Evolutionary conservation across 2,888 invertebrate genomes (phyloP).

Genomic region (Hypercompe scribonia): DNA sequence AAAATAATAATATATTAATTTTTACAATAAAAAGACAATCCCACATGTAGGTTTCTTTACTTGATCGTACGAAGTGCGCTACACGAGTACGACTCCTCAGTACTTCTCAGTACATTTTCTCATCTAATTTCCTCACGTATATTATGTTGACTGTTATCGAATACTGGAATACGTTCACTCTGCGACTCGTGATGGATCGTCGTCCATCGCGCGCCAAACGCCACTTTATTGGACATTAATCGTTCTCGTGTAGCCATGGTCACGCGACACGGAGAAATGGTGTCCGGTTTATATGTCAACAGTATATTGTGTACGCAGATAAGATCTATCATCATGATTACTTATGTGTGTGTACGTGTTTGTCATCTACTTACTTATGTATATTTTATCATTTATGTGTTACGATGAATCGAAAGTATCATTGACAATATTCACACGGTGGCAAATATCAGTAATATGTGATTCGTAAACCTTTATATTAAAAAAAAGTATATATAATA

Average conservation of each 20-base stretch:
- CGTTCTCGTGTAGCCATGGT: constrained; percentile 46
- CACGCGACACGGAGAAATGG: constrained; percentile 39
- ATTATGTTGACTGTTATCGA: constrained; percentile 36
- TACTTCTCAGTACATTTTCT: constrained; percentile 17
- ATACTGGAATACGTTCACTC: constrained; percentile 27
- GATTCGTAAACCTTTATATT: background rate
- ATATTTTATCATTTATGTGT: background rate
- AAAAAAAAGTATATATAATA: background rate
- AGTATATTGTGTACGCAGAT: constrained; percentile 14
- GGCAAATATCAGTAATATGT: background rate
- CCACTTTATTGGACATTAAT: constrained; percentile 53
- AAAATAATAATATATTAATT: background rate
- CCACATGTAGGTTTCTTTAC: no score
- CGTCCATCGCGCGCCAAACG: constrained; percentile 40
- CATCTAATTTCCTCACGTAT: constrained; percentile 35
- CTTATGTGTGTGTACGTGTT: background rate
- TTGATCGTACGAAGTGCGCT: background rate
- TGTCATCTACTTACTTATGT: background rate
- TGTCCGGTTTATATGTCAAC: constrained; percentile 28
- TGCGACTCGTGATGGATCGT: constrained; percentile 45
- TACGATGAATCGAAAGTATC: background rate
- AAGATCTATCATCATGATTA: constrained; percentile 26
- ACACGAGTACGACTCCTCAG: background rate
- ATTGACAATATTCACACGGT: background rate
- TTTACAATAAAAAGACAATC: background rate